phyloP scores from a whole-genome alignment of 2,113 vertebrate species.

The Phrynosoma blainvillii region DNA sequence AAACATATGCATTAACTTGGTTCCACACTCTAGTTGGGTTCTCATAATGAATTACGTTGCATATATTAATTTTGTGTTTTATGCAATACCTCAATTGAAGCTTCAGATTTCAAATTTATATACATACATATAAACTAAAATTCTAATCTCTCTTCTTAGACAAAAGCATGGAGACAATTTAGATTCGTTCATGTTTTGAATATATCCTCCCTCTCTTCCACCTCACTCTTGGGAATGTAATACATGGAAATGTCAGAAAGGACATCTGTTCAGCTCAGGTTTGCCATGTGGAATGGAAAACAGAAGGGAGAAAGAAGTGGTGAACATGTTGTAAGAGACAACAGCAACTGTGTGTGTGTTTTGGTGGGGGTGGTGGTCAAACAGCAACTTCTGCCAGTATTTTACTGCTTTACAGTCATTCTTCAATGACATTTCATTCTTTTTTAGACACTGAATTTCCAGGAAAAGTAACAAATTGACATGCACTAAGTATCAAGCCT shows the following conservation, averaged over 20 bases:
- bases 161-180: conserved; percentile 2
- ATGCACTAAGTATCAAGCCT: not conserved
- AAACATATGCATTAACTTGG: not conserved
- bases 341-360: not conserved
- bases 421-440: conserved; percentile 32
- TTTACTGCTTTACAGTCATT: not conserved
- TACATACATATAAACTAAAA: accelerated
- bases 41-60: not conserved
- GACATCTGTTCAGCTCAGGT: accelerated
- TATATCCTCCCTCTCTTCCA: not conserved
- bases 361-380: not conserved
- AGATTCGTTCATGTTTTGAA: not conserved
- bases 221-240: not conserved
- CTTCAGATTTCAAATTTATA: accelerated
- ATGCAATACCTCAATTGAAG: not conserved
- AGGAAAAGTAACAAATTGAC: conserved; percentile 11
- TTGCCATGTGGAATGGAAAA: not conserved
- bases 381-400: not conserved
- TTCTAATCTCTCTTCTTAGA: conserved; percentile 21
- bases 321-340: not conserved
- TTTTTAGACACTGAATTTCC: conserved; percentile 35
- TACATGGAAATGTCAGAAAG: conserved; percentile 29
- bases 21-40: not conserved
- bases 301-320: not conserved
- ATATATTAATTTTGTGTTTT: conserved; percentile 1